Evolutionary conservation across 2,888 invertebrate species (phyloP).

Genomic region (Dioctria linearis): DNA sequence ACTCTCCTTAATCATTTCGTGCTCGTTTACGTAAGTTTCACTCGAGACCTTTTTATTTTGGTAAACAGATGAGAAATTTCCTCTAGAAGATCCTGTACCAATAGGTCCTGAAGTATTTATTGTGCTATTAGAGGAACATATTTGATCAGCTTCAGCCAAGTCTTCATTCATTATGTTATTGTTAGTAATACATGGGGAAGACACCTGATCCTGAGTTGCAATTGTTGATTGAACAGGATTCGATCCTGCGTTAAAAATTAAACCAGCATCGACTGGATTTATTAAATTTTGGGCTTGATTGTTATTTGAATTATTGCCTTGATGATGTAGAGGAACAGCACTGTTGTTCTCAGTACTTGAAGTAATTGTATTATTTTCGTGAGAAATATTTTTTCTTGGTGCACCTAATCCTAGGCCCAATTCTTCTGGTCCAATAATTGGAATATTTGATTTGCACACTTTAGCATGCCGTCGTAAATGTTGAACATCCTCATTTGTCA

Average conservation of each 20-base stretch:
- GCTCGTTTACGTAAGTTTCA: constrained; percentile 17
- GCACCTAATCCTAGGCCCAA: constrained; percentile 17
- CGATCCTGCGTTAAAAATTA: constrained; percentile 23
- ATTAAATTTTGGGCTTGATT: constrained; percentile 39
- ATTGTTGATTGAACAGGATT: constrained; percentile 43
- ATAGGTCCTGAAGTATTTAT: constrained; percentile 37
- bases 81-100: constrained; percentile 50
- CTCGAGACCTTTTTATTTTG: constrained; percentile 17
- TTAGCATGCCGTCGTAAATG: constrained; percentile 36
- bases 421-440: constrained; percentile 21
- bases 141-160: constrained; percentile 86
- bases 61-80: constrained; percentile 53
- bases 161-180: constrained; percentile 77
- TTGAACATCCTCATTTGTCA: constrained; percentile 44
- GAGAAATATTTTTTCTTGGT: constrained; percentile 22
- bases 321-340: constrained; percentile 54
- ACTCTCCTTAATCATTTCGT: constrained; percentile 19
- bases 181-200: constrained; percentile 65
- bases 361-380: not conserved
- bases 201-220: not conserved
- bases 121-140: constrained; percentile 70
- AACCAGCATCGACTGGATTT: constrained; percentile 36
- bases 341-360: constrained; percentile 52
- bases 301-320: constrained; percentile 26
- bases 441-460: constrained; percentile 53